A percentile compares a stretch with the other conserved stretches of the same genome.
phyloP scores from a whole-genome alignment of 2,797 vertebrate genomes.

The Anguilla marmorata region DNA sequence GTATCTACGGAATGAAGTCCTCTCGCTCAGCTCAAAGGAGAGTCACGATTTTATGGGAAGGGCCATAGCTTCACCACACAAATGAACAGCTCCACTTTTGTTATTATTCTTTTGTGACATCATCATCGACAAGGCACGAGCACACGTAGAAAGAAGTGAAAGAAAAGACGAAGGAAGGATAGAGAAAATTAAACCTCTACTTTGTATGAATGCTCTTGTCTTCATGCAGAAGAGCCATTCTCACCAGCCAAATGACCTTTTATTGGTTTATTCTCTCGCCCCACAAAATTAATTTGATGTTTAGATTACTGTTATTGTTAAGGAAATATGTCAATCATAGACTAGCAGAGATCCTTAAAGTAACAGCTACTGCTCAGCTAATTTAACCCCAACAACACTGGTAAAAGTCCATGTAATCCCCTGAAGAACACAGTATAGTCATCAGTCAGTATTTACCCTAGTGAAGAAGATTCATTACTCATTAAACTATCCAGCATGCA shows the following conservation, averaged over 20 bases:
- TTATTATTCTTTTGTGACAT: neutral
- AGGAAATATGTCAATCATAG: neutral
- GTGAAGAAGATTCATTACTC: neutral
- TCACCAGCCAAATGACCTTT: neutral
- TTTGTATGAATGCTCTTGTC: neutral
- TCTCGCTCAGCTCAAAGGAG: neutral
- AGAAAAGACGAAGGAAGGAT: neutral
- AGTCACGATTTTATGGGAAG: neutral
- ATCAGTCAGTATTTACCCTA: neutral
- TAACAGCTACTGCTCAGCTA: neutral
- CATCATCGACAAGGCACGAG: neutral
- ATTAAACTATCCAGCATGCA: neutral
- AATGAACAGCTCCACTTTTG: neutral
- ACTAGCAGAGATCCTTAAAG: neutral
- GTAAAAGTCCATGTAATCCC: neutral
- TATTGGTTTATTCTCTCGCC: neutral
- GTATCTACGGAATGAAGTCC: neutral
- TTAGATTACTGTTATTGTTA: neutral
- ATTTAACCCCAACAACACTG: neutral
- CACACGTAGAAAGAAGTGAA: neutral
- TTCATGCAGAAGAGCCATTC: neutral
- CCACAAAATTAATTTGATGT: neutral
- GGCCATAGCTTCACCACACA: neutral
- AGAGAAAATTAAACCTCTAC: neutral
- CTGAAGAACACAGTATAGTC: neutral